Evolutionary conservation across 2,888 invertebrate species (phyloP).

Genomic region (Pandemis cinnamomeana): DNA sequence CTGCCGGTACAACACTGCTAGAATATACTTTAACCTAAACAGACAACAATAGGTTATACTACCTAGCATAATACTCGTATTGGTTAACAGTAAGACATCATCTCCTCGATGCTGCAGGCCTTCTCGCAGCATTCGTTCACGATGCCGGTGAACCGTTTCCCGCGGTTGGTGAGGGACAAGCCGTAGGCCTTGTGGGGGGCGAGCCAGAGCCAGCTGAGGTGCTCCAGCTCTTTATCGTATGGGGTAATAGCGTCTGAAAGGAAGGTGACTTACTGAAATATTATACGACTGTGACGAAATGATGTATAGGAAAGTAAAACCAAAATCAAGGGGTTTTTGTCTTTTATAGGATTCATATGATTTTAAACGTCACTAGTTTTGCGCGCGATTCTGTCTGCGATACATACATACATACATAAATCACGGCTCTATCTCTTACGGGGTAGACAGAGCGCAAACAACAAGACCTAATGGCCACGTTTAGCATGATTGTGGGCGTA

Average conservation of each 20-base stretch:
- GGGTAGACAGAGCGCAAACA: too few species aligned
- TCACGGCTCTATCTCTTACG: too few species aligned
- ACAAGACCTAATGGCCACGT: too few species aligned
- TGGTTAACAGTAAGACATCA: slow-evolving; percentile 27
- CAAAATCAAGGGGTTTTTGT: too few species aligned
- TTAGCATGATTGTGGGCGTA: too few species aligned
- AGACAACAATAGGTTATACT: too few species aligned
- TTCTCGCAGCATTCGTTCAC: slow-evolving; percentile 31
- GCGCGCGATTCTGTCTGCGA: too few species aligned
- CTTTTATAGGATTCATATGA: background rate
- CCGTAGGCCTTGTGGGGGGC: slow-evolving; percentile 12
- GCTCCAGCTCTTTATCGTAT: slow-evolving; percentile 22
- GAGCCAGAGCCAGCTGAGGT: slow-evolving; percentile 19
- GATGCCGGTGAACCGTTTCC: slow-evolving; percentile 27
- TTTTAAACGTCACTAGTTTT: too few species aligned
- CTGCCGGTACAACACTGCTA: too few species aligned
- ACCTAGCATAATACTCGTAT: background rate
- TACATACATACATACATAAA: too few species aligned
- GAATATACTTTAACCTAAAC: too few species aligned
- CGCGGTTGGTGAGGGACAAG: slow-evolving; percentile 16
- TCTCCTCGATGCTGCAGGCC: slow-evolving; percentile 23
- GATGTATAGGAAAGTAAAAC: too few species aligned
- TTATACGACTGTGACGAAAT: background rate
- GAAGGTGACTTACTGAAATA: background rate
- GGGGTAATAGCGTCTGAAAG: slow-evolving; percentile 9